phyloP scores from a whole-genome alignment of 2,888 invertebrate species.

The Bruchidius siliquastri region DNA sequence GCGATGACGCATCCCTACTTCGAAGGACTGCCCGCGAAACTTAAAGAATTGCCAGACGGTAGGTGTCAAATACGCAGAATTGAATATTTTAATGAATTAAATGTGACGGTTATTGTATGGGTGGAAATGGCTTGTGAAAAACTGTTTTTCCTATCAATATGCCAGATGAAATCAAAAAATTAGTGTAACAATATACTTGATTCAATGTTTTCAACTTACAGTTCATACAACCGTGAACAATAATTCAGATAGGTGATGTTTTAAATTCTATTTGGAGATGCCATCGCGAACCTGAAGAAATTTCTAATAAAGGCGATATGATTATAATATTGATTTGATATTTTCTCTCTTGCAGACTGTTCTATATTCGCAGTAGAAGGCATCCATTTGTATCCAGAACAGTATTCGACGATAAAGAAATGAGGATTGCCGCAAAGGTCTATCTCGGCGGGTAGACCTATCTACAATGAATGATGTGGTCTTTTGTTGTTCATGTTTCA shows the following conservation, averaged over 20 bases:
- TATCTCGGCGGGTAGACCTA: conserved; percentile 35
- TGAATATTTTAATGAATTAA: too few species aligned
- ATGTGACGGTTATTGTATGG: neutral
- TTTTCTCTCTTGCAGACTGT: conserved; percentile 67
- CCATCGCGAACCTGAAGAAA: neutral
- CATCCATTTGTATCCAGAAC: conserved; percentile 78
- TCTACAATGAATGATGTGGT: conserved; percentile 19
- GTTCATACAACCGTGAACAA: too few species aligned
- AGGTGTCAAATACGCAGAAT: conserved; percentile 48
- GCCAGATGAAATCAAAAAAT: too few species aligned
- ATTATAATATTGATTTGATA: too few species aligned
- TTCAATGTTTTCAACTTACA: too few species aligned
- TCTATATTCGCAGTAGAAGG: conserved; percentile 95
- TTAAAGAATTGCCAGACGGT: conserved; percentile 92
- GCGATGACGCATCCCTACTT: conserved; percentile 91
- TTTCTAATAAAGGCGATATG: too few species aligned
- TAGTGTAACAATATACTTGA: too few species aligned
- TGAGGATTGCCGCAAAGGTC: conserved; percentile 34
- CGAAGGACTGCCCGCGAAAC: conserved; percentile 79
- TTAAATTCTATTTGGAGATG: neutral
- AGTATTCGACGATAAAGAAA: conserved; percentile 48
- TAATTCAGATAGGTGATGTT: too few species aligned
- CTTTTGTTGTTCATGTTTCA: neutral
- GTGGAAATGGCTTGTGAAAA: too few species aligned
- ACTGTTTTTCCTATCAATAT: too few species aligned